Conservation (phyloP, 2,797 vertebrate species). For the Etheostoma nigrum region DNA sequence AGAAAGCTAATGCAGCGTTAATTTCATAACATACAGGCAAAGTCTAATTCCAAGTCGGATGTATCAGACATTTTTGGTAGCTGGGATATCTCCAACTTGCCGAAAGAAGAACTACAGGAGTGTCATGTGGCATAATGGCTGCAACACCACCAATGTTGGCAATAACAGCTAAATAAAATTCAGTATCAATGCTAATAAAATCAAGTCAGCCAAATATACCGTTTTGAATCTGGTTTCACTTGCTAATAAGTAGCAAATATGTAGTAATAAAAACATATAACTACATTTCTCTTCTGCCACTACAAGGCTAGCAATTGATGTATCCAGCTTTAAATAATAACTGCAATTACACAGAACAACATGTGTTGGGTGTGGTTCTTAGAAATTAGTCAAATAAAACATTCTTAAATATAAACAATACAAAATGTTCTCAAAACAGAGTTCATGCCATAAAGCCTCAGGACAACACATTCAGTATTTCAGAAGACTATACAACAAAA, state of each 20-base stretch:
- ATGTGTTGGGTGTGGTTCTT: background rate
- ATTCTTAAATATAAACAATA: constrained; percentile 38
- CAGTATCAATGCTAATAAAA: background rate
- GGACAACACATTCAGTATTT: background rate
- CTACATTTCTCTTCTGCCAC: background rate
- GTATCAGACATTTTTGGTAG: constrained; percentile 23
- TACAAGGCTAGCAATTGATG: background rate
- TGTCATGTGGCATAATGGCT: constrained; percentile 4
- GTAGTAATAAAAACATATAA: constrained; percentile 4
- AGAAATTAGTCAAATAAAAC: constrained; percentile 13
- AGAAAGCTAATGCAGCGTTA: constrained; percentile 19
- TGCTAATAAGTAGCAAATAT: constrained; percentile 22
- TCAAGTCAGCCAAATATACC: constrained; percentile 11
- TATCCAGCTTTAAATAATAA: background rate
- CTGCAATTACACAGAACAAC: too few relatives aligned
- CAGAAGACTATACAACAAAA: constrained; percentile 14
- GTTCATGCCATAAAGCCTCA: background rate
- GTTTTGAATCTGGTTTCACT: constrained; percentile 16
- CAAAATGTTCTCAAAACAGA: background rate
- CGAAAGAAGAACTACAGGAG: background rate
- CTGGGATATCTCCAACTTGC: constrained; percentile 24
- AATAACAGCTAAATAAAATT: constrained; percentile 13
- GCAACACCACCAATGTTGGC: background rate
- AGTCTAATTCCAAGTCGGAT: constrained; percentile 33
- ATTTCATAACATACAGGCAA: constrained; percentile 33